A percentile compares a stretch with the other conserved stretches of the same genome.
phyloP scores from a whole-genome alignment of 2,113 vertebrate genomes.

The rabbit (Oryctolagus cuniculus) region mOryCun1.1 NC_091445.1:30914001-30914500 shows the following conservation, averaged over 20 bases:
- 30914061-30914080: background rate
- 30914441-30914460: background rate
- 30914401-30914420: background rate
- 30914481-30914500: background rate
- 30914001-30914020: too few species aligned
- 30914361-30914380: background rate
- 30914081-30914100: background rate
- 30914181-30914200: background rate
- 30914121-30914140: background rate
- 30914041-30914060: background rate
- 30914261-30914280: background rate
- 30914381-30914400: background rate
- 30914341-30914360: slow-evolving; percentile 13
- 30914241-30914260: background rate
- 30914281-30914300: background rate
- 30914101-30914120: background rate
- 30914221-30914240: background rate
- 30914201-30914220: background rate
- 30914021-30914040: background rate
- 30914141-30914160: background rate
- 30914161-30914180: background rate
- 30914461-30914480: background rate
- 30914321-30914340: background rate
- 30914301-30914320: background rate
- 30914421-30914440: background rate